Base-by-base conservation (phyloP, 2,113 vertebrate species). In the Mustela lutreola region DNA sequence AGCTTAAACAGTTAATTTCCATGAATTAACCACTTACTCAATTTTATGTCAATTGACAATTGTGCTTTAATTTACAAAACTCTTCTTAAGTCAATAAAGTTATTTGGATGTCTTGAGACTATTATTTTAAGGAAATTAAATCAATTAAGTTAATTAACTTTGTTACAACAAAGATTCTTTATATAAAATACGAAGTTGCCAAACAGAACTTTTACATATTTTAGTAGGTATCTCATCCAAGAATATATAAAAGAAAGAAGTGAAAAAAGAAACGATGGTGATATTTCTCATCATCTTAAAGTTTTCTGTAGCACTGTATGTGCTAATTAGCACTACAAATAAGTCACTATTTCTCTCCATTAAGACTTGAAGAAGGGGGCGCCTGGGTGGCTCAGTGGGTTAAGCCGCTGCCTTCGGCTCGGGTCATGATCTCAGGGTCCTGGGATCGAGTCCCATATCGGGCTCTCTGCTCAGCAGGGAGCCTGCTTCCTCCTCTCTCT, bases 91-190 rank as follows among this genome's bases (percentile, higher is more conserved):
- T 94, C 78, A 82, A 63, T 89, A 26, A 7, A 42, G 53, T 86
- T 89, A 95, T 87, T 85, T 93, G 16, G 33, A 33, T 62, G 28
- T 60, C 53, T 80, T 91, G 26, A 86, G 12, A 73, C 48, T 53
- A 21, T 42, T 91, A 78, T 7, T 95, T 92, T 58, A 95, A 86
- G 88, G 62, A 96, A 97, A 96, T 92, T 80, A 93, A 90, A 79
- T 81, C 19, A 93, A 56, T 70, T 80, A 92, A 94, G 24, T 79
- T 42, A 85, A 62, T 60, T 89, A 82, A 75, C 63, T 70, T 48
- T 85, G 31, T 42, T 93, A 89, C 36, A 48, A 50, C 33, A 90
- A 94, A 92, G 22, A 73, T 91, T 89, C 31, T 45, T 53, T 89
- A 42, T 22, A 80, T 19, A 92, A 93, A 83, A 58, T 7, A 92